Percentiles rank a stretch among this genome's conserved stretches.
Evolutionary conservation across 2,888 invertebrate species (phyloP).

Genomic region (Tryphoninae sp.): DNA sequence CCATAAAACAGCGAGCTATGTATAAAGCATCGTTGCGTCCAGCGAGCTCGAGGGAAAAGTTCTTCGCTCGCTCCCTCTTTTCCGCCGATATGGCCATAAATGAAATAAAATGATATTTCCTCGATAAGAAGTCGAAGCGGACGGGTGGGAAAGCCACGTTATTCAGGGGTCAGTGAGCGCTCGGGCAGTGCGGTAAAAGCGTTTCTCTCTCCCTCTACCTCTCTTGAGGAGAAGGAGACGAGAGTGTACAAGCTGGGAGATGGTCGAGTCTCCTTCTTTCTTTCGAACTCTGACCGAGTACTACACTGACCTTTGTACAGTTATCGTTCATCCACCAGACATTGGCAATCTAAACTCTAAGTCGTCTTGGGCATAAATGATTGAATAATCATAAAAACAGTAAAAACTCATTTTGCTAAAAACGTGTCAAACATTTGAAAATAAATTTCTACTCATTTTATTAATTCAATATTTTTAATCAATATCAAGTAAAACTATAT

Average conservation of each 20-base stretch:
- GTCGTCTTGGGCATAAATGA: background rate
- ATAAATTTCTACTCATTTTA: no score
- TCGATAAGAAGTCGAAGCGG: slow-evolving; percentile 71
- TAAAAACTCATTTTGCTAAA: no score
- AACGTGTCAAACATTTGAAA: no score
- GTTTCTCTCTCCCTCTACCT: background rate
- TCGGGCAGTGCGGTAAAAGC: background rate
- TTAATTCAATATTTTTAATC: no score
- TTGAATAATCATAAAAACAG: no score
- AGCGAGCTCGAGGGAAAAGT: slow-evolving; percentile 53
- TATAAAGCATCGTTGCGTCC: slow-evolving; percentile 53
- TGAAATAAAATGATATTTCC: slow-evolving; percentile 81
- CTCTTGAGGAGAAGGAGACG: background rate
- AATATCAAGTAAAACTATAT: no score
- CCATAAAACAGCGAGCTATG: slow-evolving; percentile 59
- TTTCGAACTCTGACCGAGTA: background rate
- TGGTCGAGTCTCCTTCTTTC: background rate
- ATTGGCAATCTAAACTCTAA: background rate
- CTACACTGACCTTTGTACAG: background rate
- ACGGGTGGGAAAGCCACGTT: slow-evolving; percentile 74
- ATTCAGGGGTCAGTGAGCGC: slow-evolving; percentile 76
- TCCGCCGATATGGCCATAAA: slow-evolving; percentile 77
- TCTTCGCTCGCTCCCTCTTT: slow-evolving; percentile 53
- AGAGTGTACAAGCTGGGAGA: background rate
- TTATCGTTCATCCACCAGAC: background rate